Evolutionary conservation across 2,113 vertebrate species (phyloP).

Genomic region (Elgaria multicarinata): DNA sequence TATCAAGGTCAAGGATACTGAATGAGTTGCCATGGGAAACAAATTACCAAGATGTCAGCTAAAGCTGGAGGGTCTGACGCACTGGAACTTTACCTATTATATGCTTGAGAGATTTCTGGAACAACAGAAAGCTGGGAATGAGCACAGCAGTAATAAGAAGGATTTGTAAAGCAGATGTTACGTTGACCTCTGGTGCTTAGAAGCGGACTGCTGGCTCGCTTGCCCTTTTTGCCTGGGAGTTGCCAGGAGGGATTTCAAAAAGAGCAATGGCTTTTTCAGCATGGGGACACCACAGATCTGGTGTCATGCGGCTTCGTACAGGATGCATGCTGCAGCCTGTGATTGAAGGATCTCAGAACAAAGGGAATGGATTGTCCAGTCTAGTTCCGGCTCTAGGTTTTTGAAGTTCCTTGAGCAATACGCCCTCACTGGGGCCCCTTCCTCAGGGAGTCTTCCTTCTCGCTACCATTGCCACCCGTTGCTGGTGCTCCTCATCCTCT

Average conservation of each 20-base stretch:
- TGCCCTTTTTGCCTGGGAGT: constrained; percentile 42
- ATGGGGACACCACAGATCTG: neutral
- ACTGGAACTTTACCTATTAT: constrained; percentile 70
- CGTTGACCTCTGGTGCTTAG: constrained; percentile 53
- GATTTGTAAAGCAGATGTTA: constrained; percentile 67
- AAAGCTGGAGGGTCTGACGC: constrained; percentile 67
- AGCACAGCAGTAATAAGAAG: constrained; percentile 58
- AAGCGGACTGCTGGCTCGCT: neutral
- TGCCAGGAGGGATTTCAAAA: constrained; percentile 49
- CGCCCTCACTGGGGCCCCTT: no score
- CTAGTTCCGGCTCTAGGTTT: neutral
- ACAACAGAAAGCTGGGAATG: constrained; percentile 60
- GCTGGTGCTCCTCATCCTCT: no score
- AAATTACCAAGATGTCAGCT: constrained; percentile 71
- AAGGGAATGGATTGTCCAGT: no score
- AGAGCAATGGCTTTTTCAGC: neutral
- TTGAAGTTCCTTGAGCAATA: no score
- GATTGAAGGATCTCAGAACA: neutral
- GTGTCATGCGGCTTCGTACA: neutral
- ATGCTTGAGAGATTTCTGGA: constrained; percentile 71
- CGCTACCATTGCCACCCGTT: no score
- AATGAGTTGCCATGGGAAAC: constrained; percentile 73
- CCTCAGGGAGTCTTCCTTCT: no score
- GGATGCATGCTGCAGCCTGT: no score
- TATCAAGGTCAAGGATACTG: constrained; percentile 66